Conservation (phyloP, 2,113 vertebrate genomes). For the Xerus inauris region DNA sequence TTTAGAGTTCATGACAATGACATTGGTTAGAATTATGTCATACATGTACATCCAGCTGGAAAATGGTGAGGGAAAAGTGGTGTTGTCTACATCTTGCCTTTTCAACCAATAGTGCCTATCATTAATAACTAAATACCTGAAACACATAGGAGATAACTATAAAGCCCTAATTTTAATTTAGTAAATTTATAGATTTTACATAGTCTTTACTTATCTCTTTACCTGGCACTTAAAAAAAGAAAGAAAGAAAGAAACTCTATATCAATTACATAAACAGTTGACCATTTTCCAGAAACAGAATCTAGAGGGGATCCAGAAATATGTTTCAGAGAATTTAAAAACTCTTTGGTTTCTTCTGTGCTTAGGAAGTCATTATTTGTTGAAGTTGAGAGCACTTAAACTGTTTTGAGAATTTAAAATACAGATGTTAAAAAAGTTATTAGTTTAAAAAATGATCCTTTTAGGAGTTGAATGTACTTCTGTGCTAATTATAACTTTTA, state of each 20-base stretch:
- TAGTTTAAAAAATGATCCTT: conserved; percentile 72
- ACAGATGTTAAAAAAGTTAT: conserved; percentile 69
- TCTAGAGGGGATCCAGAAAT: conserved; percentile 38
- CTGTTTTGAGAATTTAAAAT: conserved; percentile 65
- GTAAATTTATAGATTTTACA: background rate
- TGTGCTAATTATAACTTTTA: conserved; percentile 69
- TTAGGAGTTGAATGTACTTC: conserved; percentile 66
- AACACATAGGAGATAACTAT: background rate
- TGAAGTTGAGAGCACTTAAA: conserved; percentile 27
- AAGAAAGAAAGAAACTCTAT: background rate
- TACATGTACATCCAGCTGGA: background rate
- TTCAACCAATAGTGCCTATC: background rate
- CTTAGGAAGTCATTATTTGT: conserved; percentile 54
- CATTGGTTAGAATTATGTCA: background rate
- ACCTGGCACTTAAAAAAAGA: background rate
- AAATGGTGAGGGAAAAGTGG: background rate
- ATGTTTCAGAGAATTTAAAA: conserved; percentile 57
- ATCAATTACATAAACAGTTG: conserved; percentile 46
- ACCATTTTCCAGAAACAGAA: conserved; percentile 23
- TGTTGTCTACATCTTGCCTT: background rate
- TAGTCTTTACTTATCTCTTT: background rate
- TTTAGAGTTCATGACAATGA: background rate
- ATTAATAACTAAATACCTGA: background rate
- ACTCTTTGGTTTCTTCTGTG: conserved; percentile 48
- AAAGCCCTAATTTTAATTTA: background rate